A percentile compares a stretch with the other conserved stretches of the same genome.
These are phyloP conservation scores for Monochamus alternatus DNA, from an alignment of 2,888 invertebrate genomes.

Conservation along the genomic window DNA sequence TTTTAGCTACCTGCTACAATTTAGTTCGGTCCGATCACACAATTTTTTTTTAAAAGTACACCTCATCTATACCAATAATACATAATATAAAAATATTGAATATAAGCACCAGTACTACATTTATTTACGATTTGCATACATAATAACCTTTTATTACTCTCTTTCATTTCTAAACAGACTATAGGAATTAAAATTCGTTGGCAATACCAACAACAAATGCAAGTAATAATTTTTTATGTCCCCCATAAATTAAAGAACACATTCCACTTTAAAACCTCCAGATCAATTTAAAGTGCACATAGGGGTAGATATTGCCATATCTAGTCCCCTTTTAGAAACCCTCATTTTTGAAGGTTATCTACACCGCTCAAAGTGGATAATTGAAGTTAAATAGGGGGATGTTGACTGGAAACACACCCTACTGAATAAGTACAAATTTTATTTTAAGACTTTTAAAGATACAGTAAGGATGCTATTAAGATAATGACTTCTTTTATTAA, in stretches of 20 bases:
- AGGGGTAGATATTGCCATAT: slow-evolving; percentile 40
- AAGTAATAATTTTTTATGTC: too few relatives aligned
- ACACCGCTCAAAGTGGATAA: slow-evolving; percentile 3
- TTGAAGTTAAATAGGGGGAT: not conserved
- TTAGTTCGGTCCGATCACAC: too few relatives aligned
- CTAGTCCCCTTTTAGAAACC: slow-evolving; percentile 31
- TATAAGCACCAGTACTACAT: too few relatives aligned
- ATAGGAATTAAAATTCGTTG: too few relatives aligned
- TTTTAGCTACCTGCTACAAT: too few relatives aligned
- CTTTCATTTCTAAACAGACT: too few relatives aligned
- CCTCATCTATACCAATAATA: too few relatives aligned
- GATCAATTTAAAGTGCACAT: slow-evolving; percentile 32
- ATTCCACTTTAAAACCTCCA: not conserved
- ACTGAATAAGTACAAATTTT: not conserved
- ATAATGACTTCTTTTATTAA: not conserved
- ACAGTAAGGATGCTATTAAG: not conserved
- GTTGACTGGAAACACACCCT: not conserved
- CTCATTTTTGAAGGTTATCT: slow-evolving; percentile 36
- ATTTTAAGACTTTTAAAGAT: not conserved
- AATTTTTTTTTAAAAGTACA: too few relatives aligned
- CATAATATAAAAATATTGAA: too few relatives aligned
- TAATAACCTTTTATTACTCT: too few relatives aligned
- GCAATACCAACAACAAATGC: too few relatives aligned
- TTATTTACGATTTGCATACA: too few relatives aligned
- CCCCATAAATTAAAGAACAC: not conserved